Percentiles rank a stretch among this genome's conserved stretches.
Evolutionary conservation across 2,113 vertebrate species (phyloP).

Genomic region (Oxyruncus cristatus): DNA sequence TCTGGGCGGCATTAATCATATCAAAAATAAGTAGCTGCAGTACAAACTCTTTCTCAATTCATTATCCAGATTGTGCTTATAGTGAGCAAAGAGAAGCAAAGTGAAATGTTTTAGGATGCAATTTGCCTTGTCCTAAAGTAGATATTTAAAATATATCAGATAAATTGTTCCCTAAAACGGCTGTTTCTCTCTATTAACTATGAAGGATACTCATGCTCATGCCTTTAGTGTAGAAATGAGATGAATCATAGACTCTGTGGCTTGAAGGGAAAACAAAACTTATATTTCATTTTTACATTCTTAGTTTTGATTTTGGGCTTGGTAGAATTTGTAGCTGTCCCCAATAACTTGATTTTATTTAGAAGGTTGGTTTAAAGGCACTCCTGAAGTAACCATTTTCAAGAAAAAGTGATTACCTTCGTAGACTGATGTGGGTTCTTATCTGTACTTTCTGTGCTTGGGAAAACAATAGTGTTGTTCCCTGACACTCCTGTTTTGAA

Average conservation of each 20-base stretch:
- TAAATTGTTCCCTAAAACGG: not conserved
- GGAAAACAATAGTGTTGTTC: not conserved
- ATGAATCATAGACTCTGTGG: accelerated
- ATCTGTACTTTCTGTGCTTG: not conserved
- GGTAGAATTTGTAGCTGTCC: not conserved
- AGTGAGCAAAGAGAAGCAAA: not conserved
- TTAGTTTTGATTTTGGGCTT: not conserved
- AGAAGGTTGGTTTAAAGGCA: not conserved
- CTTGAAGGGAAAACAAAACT: not conserved
- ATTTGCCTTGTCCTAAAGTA: not conserved
- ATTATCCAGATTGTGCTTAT: not conserved
- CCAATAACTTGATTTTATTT: not conserved
- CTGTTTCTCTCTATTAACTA: not conserved
- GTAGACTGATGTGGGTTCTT: not conserved
- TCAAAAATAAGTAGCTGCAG: not conserved
- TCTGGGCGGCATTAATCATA: not conserved
- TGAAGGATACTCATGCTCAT: not conserved
- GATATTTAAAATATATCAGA: not conserved
- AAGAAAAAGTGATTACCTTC: not conserved
- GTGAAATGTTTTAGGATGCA: not conserved
- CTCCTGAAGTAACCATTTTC: not conserved
- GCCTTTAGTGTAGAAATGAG: not conserved
- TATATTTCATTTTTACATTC: not conserved
- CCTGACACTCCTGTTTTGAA: not conserved
- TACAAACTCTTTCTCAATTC: not conserved